Evolutionary conservation across 2,888 invertebrate genomes (phyloP).

Genomic region (Heteromurus nitidus): DNA sequence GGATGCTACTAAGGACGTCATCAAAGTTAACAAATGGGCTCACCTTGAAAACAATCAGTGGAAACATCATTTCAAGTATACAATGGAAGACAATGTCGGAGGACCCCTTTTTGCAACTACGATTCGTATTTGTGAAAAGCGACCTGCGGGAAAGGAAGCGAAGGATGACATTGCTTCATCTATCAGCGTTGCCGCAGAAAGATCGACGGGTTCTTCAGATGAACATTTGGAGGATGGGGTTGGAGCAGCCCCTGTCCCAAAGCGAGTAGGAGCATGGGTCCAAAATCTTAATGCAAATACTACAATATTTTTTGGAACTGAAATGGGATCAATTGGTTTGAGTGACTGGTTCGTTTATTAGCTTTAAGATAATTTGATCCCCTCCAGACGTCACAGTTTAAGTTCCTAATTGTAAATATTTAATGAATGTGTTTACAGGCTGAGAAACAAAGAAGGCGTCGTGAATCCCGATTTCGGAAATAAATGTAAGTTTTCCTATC

Average conservation of each 20-base stretch:
- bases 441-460: conserved; percentile 68
- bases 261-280: conserved; percentile 11
- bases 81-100: conserved; percentile 35
- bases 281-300: conserved; percentile 45
- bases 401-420: too few species aligned
- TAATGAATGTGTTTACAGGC: conserved; percentile 14
- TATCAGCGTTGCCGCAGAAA: background rate
- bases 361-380: too few species aligned
- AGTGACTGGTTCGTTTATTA: conserved; percentile 65
- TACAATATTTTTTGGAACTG: conserved; percentile 68
- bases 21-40: conserved; percentile 69
- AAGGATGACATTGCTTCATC: conserved; percentile 20
- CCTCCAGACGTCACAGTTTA: too few species aligned
- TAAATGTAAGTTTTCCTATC: conserved; percentile 58
- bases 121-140: conserved; percentile 41
- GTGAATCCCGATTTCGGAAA: conserved; percentile 65
- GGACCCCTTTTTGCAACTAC: conserved; percentile 42
- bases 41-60: conserved; percentile 72
- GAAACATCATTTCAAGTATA: conserved; percentile 64
- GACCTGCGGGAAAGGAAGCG: conserved; percentile 9
- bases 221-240: background rate
- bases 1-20: conserved; percentile 47
- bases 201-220: conserved; percentile 4
- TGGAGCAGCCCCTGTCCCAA: conserved; percentile 4
- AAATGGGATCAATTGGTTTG: conserved; percentile 67